Conservation (phyloP, 1,140 invertebrate genomes). For the Pararge aegeria region DNA sequence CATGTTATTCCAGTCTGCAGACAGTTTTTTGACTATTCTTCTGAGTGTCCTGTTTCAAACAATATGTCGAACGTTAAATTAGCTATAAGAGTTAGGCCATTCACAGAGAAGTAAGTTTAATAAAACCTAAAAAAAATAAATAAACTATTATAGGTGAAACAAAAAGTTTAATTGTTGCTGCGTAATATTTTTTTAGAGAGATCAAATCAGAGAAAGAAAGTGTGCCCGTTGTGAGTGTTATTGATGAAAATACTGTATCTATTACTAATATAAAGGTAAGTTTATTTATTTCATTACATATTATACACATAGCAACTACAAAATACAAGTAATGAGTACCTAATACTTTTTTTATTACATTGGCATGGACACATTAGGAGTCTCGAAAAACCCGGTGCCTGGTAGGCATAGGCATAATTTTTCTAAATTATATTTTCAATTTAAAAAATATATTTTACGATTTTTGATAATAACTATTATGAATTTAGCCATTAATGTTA, state of each 20-base stretch:
- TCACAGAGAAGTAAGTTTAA: conserved; percentile 55
- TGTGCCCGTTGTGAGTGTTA: conserved; percentile 60
- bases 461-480: too few species aligned
- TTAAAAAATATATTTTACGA: too few species aligned
- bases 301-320: too few species aligned
- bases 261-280: conserved; percentile 81
- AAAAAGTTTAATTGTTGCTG: conserved; percentile 1
- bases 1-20: not conserved
- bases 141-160: not conserved
- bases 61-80: conserved; percentile 62
- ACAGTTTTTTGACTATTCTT: not conserved
- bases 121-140: not conserved
- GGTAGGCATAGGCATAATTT: too few species aligned
- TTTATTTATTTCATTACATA: conserved; percentile 11
- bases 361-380: too few species aligned
- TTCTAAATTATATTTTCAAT: too few species aligned
- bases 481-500: too few species aligned
- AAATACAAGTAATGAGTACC: too few species aligned
- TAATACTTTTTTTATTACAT: too few species aligned
- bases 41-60: not conserved
- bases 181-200: conserved; percentile 45
- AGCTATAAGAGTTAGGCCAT: conserved; percentile 57
- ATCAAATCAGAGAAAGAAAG: conserved; percentile 48
- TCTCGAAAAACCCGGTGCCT: too few species aligned
- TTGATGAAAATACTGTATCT: conserved; percentile 71